Evolutionary conservation across 2,797 vertebrate genomes (phyloP), one percentile per base, ranked within the genome.

Genomic region (Melanotaenia nigrans): DNA sequence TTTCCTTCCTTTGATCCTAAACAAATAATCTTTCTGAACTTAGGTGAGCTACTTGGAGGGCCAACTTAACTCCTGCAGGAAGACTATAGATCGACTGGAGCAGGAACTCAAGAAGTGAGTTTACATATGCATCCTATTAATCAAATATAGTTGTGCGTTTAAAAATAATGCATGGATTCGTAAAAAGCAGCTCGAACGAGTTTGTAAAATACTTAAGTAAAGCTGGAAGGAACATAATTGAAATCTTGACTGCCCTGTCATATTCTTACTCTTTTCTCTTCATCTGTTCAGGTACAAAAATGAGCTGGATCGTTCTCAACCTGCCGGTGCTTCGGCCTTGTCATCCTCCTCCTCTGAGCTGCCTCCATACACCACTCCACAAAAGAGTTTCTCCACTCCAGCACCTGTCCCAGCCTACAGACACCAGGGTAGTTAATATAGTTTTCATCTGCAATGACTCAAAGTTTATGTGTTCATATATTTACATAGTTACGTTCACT

Each of bases 101-200:
- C 96, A 96, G 85, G 97, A 98, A 77, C 92, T 97, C 32, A 98
- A 97, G 87, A 96, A 96, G 97, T 98, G 69, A 92, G 92, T 88
- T 55, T 7, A 18, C 12, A 24, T 55, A 1, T 35, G 1, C 55
- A n/a, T 45, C 5, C 2, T 42, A 56, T 20, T 61, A 25, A 18
- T 10, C 7, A 35, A 7, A 24, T 42, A 30, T 62, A 42, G 22
- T 35, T 71, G 22, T 57, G 32, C 20, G n/a, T 63, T 54, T 45
- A 32, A 10, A 59, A 58, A n/a, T n/a, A 2, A 25, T 42, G 12
- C 14, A 12, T 16, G 2, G 1, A 57, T 9, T 42, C 25, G 10
- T 14, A 22, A 30, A 66, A 55, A 38, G 10, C 6, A 8, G 16
- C 13, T 38, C 2, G 13, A 4, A 14, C 4, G 4, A 14, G 14